Evolutionary conservation across 2,888 invertebrate species (phyloP), one percentile per base, ranked within the genome.

Genomic region (Panorpa germanica): DNA sequence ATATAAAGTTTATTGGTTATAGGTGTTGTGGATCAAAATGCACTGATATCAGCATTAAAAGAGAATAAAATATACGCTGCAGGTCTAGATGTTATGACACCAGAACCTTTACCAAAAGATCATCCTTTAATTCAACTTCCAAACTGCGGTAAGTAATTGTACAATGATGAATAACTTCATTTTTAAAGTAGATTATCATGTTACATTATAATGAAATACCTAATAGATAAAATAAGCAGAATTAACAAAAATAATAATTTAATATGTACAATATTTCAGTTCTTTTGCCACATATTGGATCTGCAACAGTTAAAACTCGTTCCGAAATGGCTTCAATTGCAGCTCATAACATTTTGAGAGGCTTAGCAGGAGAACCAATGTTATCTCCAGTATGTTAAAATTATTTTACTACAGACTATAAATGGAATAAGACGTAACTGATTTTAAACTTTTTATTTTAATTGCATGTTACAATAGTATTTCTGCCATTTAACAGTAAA

Each of bases 281-380:
- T 32, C 50, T 86, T 10, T 50, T 85, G 29, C 90, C 90, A 5
- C 90, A 91, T 49, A 78, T 90, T 43, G 88, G 82, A 22, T 86
- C 85, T 55, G 86, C 86, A 13, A 65, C 76, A 1, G 62, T 65
- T 34, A 69, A 73, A 49, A 67, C 83, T 1, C 61, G 88, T 38
- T 62, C 65, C 29, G 63, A 59, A 20, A 88, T 90, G 90, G 72
- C 76, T 13, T 54, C 63, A 29, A 52, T 85, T 21, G 73, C 82
- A 5, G 78, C 78, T 2, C 55, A 61, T 31, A 88, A 88, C 55
- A 75, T 88, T 17, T 47, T 78, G 27, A 65, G 69, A 41, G 77
- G 63, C 1, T 56, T 83, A 13, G 61, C 60, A 17, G 74, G 70
- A 18, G 59, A 68, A 43, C n/a, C n/a, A n/a, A n/a, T n/a, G n/a